Evolutionary conservation across 2,113 vertebrate genomes (phyloP).

Genomic region (Lipotes vexillifer): DNA sequence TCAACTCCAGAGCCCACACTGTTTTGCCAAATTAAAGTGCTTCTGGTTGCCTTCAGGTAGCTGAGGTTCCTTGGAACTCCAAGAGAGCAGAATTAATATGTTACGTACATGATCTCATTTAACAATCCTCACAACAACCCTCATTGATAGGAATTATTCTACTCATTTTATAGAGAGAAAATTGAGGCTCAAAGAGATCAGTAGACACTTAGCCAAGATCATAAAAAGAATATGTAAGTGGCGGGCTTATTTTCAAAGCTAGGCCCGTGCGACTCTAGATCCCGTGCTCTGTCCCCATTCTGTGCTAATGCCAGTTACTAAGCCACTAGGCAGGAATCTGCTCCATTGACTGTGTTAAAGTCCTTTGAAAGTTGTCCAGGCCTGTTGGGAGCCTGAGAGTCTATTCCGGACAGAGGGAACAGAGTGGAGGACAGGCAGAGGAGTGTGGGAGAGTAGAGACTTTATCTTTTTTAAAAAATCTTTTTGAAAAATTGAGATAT

Average conservation of each 20-base stretch:
- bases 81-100: neutral
- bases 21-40: neutral
- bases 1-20: neutral
- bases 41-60: neutral
- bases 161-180: constrained; percentile 20
- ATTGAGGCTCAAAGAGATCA: constrained; percentile 18
- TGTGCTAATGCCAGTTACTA: neutral
- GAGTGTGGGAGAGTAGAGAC: neutral
- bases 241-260: neutral
- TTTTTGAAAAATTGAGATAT: neutral
- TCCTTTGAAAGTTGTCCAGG: neutral
- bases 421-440: neutral
- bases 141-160: neutral
- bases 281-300: neutral
- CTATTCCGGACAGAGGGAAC: neutral
- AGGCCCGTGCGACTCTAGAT: neutral
- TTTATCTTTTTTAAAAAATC: neutral
- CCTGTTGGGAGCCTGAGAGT: neutral
- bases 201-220: neutral
- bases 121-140: neutral
- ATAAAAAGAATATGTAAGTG: neutral
- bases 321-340: neutral
- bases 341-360: neutral
- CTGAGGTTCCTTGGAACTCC: neutral
- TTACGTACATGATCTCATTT: neutral